phyloP scores from a whole-genome alignment of 2,113 vertebrate species.

The Cyprinodon brontotheroides region DNA sequence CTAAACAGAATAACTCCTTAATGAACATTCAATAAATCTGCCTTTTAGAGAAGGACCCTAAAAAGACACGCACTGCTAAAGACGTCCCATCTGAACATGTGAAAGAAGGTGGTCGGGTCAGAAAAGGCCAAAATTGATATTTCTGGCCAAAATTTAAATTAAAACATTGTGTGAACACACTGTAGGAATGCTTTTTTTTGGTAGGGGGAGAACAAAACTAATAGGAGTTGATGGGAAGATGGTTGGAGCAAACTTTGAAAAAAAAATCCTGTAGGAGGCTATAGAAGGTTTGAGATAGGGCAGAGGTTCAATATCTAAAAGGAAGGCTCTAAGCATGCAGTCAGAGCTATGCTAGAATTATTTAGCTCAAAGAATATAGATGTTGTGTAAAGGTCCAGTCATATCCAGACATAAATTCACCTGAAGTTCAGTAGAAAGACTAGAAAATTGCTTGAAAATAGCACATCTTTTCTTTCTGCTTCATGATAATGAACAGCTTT shows the following conservation, averaged over 20 bases:
- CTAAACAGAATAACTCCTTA: no score
- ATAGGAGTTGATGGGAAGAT: not conserved
- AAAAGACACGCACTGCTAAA: not conserved
- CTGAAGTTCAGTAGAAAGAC: not conserved
- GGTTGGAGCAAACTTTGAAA: not conserved
- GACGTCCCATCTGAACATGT: not conserved
- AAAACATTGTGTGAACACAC: not conserved
- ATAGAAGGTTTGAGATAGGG: no score
- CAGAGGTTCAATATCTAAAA: not conserved
- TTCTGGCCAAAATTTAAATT: not conserved
- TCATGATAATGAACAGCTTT: not conserved
- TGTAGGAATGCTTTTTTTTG: not conserved
- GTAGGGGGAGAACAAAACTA: not conserved
- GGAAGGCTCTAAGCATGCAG: not conserved
- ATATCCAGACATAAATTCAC: not conserved
- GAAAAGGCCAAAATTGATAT: not conserved
- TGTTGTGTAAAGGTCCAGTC: not conserved
- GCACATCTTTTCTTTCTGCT: not conserved
- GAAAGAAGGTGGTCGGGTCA: not conserved
- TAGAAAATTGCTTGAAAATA: not conserved
- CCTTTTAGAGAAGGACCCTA: not conserved
- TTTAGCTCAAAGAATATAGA: not conserved
- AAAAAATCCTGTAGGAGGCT: not conserved
- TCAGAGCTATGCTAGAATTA: not conserved
- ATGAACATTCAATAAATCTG: not conserved